phyloP scores from a whole-genome alignment of 2,113 vertebrate genomes.

The Parus major region DNA sequence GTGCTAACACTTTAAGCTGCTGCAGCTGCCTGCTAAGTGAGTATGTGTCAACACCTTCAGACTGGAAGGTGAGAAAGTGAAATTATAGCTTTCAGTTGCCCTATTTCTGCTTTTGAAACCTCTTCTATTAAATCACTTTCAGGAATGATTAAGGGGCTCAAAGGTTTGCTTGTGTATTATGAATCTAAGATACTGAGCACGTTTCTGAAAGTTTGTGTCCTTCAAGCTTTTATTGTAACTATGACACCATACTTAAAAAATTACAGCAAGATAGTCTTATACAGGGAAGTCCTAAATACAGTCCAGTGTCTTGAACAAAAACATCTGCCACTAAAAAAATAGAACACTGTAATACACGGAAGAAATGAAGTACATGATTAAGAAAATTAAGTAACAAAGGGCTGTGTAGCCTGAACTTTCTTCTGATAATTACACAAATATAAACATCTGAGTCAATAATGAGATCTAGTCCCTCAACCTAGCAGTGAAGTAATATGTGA shows the following conservation, averaged over 20 bases:
- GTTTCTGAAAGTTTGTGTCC: neutral
- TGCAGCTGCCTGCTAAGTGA: constrained; percentile 66
- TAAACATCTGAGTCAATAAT: neutral
- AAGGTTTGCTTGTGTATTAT: neutral
- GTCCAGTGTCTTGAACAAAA: neutral
- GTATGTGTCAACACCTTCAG: constrained; percentile 54
- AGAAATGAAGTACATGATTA: neutral
- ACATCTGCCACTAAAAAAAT: neutral
- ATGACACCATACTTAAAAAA: neutral
- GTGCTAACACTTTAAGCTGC: constrained; percentile 61
- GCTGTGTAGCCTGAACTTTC: neutral
- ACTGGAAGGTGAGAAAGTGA: constrained; percentile 55
- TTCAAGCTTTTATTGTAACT: neutral
- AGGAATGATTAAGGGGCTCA: neutral
- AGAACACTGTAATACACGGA: neutral
- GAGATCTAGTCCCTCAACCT: neutral
- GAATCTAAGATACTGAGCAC: neutral
- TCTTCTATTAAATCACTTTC: constrained; percentile 18
- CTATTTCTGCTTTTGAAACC: constrained; percentile 40
- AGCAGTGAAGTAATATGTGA: neutral
- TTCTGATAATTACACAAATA: neutral
- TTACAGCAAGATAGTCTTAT: neutral
- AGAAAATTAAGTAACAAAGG: neutral
- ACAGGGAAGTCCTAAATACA: neutral
- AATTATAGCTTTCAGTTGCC: constrained; percentile 32